phyloP scores from a whole-genome alignment of 2,113 vertebrate species.

The Nicator chloris region DNA sequence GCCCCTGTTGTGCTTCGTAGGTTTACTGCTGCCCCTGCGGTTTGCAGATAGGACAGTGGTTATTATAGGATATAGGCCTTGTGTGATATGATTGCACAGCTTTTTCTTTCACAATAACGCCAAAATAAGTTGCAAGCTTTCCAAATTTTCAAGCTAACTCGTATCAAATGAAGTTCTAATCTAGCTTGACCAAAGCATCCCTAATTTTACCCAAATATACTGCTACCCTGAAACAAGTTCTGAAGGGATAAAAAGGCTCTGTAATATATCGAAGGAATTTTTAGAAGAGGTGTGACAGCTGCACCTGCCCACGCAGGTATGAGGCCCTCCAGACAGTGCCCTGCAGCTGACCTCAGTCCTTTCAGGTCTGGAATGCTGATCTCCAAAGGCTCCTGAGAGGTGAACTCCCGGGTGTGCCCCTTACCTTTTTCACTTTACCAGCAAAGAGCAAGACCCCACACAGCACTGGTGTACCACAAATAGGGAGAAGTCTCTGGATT shows the following conservation, averaged over 20 bases:
- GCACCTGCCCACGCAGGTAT: background rate
- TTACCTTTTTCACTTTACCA: background rate
- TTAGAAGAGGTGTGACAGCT: background rate
- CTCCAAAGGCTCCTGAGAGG: background rate
- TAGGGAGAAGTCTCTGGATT: background rate
- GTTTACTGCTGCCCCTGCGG: background rate
- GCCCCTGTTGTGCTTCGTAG: background rate
- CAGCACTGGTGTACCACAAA: background rate
- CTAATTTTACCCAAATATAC: background rate
- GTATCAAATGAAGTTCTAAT: background rate
- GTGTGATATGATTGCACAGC: background rate
- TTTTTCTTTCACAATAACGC: background rate
- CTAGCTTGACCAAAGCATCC: background rate
- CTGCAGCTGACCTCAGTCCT: background rate
- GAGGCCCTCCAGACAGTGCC: background rate
- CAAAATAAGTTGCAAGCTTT: background rate
- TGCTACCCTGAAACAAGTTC: background rate
- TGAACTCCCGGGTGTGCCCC: fast-evolving
- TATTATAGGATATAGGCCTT: background rate
- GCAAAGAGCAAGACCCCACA: background rate
- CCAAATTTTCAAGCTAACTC: background rate
- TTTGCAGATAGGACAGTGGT: background rate
- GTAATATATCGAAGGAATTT: background rate
- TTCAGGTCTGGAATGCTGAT: background rate
- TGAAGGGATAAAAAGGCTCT: background rate